These are phyloP conservation scores for Pantherophis guttatus DNA, from an alignment of 2,113 vertebrate genomes.

Conservation along the genomic window DNA sequence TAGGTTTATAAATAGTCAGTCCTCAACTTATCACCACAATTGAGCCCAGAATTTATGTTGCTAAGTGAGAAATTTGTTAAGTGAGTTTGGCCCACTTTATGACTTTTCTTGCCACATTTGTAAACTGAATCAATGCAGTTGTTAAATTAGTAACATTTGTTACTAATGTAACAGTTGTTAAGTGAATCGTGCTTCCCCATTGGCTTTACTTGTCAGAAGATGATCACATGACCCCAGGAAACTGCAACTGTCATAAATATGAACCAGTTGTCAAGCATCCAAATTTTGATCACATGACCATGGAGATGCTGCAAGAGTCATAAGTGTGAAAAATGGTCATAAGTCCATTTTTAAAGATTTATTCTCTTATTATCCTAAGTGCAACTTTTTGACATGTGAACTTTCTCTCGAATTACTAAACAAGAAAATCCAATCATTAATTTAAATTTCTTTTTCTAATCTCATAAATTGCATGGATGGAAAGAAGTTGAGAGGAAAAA, in stretches of 20 bases:
- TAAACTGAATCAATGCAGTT: background rate
- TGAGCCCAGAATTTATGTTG: background rate
- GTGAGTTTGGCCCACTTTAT: background rate
- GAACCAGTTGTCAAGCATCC: too few species aligned
- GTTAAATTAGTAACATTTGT: background rate
- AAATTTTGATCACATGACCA: too few species aligned
- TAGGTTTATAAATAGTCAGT: background rate
- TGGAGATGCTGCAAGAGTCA: too few species aligned
- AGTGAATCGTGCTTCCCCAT: background rate
- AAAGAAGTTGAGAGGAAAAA: background rate
- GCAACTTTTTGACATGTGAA: background rate
- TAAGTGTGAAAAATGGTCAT: too few species aligned
- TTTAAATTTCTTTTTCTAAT: background rate
- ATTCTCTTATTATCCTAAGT: background rate
- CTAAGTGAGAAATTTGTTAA: background rate
- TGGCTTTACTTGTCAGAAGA: background rate
- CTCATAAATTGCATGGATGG: background rate
- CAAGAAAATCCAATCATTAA: background rate
- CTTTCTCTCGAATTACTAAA: background rate
- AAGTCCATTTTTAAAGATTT: too few species aligned
- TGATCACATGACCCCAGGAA: too few species aligned
- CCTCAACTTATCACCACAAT: background rate
- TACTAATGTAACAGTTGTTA: background rate
- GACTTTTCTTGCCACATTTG: background rate
- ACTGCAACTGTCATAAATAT: too few species aligned